phyloP scores from a whole-genome alignment of 2,888 invertebrate species.

The Idaea aversata region DNA sequence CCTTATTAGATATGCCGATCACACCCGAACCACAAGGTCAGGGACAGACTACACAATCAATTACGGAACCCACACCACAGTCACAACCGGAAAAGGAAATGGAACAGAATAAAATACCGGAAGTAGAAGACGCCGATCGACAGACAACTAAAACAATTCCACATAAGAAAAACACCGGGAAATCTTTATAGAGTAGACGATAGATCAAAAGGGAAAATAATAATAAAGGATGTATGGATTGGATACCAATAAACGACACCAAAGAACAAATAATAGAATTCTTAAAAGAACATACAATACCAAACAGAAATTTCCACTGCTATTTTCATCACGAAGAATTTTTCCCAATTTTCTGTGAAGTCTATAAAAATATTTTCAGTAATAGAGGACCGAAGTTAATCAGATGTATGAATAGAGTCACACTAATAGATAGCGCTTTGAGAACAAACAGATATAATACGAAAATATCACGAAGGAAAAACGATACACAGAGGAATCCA shows the following conservation, averaged over 20 bases:
- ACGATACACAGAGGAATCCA: slow-evolving; percentile 14
- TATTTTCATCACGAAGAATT: slow-evolving; percentile 26
- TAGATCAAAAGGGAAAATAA: slow-evolving; percentile 1
- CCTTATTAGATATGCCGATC: no score
- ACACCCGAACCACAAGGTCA: no score
- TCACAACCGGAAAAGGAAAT: no score
- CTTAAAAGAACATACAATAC: slow-evolving; percentile 22
- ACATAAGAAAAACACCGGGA: slow-evolving; percentile 1
- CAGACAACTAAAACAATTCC: background rate
- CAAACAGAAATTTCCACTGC: slow-evolving; percentile 24
- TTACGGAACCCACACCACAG: no score
- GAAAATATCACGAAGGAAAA: slow-evolving; percentile 16
- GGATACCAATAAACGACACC: slow-evolving; percentile 24
- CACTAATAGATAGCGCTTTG: slow-evolving; percentile 5
- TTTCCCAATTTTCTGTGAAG: slow-evolving; percentile 9
- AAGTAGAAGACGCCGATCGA: background rate
- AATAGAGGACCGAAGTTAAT: slow-evolving; percentile 9
- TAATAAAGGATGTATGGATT: slow-evolving; percentile 21
- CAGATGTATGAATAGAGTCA: slow-evolving; percentile 9
- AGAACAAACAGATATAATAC: slow-evolving; percentile 8
- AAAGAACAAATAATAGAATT: slow-evolving; percentile 22
- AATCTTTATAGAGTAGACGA: background rate
- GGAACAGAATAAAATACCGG: no score
- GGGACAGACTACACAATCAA: no score
- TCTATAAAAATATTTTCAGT: slow-evolving; percentile 8